Conservation (phyloP, 2,113 vertebrate genomes). For the Phrynosoma platyrhinos region DNA sequence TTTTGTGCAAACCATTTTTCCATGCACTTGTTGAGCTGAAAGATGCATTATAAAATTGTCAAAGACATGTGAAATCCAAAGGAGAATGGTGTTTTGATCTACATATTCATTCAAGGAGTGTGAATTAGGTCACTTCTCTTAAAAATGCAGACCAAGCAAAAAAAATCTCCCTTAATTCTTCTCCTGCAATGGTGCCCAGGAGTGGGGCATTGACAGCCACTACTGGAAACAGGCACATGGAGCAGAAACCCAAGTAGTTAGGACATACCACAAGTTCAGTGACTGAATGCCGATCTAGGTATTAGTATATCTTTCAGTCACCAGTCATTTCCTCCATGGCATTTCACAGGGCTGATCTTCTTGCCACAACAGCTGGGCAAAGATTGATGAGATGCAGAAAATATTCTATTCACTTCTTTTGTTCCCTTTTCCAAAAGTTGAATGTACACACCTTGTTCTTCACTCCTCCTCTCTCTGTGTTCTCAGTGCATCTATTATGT, state of each 20-base stretch:
- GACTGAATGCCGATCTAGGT: not conserved
- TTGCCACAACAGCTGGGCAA: not conserved
- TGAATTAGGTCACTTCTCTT: too few species aligned
- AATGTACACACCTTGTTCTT: not conserved
- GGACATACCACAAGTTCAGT: not conserved
- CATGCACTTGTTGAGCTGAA: too few species aligned
- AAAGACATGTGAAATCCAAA: too few species aligned
- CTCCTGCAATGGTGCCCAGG: too few species aligned
- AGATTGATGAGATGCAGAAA: not conserved
- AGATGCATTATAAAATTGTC: too few species aligned
- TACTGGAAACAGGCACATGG: not conserved
- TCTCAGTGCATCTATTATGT: conserved; percentile 50
- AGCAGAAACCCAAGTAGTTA: not conserved
- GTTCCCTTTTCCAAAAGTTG: not conserved
- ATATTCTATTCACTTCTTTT: not conserved
- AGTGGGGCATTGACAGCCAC: not conserved
- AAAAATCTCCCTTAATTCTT: too few species aligned
- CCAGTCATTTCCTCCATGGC: not conserved
- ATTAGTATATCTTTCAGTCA: not conserved
- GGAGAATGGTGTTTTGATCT: too few species aligned
- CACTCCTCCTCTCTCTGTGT: conserved; percentile 7
- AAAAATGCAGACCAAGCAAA: too few species aligned
- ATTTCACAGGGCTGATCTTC: not conserved
- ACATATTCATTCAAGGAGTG: too few species aligned
- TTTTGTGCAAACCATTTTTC: too few species aligned